Conservation (phyloP, 2,888 invertebrate species). For the Pristionchus mayeri region DNA sequence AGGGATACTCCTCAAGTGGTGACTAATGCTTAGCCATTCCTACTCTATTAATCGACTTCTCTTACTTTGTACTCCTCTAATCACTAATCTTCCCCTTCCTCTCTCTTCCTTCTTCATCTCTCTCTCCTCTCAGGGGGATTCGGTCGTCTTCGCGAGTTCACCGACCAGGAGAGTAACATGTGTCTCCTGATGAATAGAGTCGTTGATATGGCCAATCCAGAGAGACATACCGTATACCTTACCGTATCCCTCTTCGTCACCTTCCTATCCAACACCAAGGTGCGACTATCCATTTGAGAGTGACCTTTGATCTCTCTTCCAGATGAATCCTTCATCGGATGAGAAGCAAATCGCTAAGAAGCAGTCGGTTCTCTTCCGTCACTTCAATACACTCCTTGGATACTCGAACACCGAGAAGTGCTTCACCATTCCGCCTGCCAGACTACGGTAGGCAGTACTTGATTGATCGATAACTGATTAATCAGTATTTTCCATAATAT, state of each 20-base stretch:
- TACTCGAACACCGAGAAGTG: constrained; percentile 92
- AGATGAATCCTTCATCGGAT: constrained; percentile 63
- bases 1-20: constrained; percentile 48
- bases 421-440: constrained; percentile 90
- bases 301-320: neutral
- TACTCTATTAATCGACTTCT: neutral
- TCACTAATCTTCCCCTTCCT: constrained; percentile 7
- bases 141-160: constrained; percentile 88
- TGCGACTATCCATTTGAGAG: constrained; percentile 4
- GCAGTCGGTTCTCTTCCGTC: constrained; percentile 90
- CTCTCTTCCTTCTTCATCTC: neutral
- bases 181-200: constrained; percentile 88
- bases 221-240: constrained; percentile 93
- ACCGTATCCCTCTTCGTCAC: constrained; percentile 94
- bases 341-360: constrained; percentile 75
- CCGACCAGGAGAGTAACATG: constrained; percentile 87
- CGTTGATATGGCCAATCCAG: constrained; percentile 93
- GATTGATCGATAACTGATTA: neutral
- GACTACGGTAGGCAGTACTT: constrained; percentile 82
- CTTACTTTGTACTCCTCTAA: neutral
- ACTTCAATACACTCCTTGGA: constrained; percentile 91
- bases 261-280: constrained; percentile 65
- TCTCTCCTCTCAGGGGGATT: neutral
- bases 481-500: constrained; percentile 60
- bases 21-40: constrained; percentile 6